These are phyloP conservation scores for Zeus faber DNA, from an alignment of 2,113 vertebrate genomes.

Conservation along the genomic window DNA sequence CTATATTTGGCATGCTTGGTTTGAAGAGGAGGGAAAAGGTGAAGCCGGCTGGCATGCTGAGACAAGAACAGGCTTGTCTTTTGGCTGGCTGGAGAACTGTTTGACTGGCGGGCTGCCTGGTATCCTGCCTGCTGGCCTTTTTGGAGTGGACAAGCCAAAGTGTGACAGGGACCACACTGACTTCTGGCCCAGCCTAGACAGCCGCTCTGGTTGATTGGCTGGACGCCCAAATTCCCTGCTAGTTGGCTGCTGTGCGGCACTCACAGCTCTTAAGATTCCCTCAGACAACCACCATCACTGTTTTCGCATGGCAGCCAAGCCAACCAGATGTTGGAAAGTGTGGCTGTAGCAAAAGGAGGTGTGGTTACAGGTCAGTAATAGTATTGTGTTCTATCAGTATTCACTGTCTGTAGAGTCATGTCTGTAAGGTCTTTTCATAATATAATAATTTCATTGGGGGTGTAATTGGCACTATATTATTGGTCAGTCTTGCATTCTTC, in stretches of 20 bases:
- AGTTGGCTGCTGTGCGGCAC: slow-evolving; percentile 26
- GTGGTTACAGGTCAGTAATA: slow-evolving; percentile 32
- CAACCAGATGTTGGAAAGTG: slow-evolving; percentile 27
- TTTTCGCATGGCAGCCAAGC: slow-evolving; percentile 28
- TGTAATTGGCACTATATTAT: no score
- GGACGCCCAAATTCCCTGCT: slow-evolving; percentile 40
- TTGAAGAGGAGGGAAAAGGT: no score
- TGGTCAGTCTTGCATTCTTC: no score
- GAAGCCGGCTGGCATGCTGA: slow-evolving; percentile 22
- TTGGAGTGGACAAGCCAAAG: slow-evolving; percentile 33
- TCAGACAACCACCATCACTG: slow-evolving; percentile 25
- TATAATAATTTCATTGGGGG: no score
- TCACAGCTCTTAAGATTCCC: slow-evolving; percentile 10
- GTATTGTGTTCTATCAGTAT: no score
- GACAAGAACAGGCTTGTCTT: slow-evolving; percentile 6
- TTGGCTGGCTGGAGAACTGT: neutral
- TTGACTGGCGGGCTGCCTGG: slow-evolving; percentile 12
- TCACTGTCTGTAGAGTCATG: no score
- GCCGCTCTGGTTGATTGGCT: slow-evolving; percentile 40
- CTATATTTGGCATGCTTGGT: no score
- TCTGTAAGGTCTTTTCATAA: no score
- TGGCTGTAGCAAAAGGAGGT: slow-evolving; percentile 21
- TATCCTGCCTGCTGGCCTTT: slow-evolving; percentile 35
- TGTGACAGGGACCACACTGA: slow-evolving; percentile 40
- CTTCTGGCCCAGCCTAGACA: slow-evolving; percentile 27